These are phyloP conservation scores for Mastomys natalensis DNA, from an alignment of 2,113 vertebrate species.

Conservation along the genomic window DNA sequence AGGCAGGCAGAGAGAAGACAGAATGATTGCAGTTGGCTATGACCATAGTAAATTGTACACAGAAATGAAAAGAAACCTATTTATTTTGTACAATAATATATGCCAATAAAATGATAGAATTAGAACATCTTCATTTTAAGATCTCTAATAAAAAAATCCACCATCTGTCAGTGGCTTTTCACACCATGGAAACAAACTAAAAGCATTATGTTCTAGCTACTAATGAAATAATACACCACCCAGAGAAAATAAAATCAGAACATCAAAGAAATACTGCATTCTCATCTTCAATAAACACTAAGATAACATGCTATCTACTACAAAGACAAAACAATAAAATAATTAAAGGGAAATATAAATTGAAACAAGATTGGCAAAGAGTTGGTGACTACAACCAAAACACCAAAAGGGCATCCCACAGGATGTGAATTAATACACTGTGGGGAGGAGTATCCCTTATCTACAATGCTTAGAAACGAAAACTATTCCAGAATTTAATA, in stretches of 20 bases:
- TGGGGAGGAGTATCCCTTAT: not conserved
- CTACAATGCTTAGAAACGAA: not conserved
- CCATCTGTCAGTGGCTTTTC: constrained; percentile 40
- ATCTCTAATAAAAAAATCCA: constrained; percentile 46
- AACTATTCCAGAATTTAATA: not conserved
- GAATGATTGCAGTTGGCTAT: not conserved
- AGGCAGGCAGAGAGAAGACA: not conserved
- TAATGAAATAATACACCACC: not conserved
- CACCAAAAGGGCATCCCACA: not conserved
- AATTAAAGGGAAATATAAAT: not conserved
- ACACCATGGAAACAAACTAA: constrained; percentile 26
- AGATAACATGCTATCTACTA: not conserved
- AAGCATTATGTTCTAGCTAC: constrained; percentile 21
- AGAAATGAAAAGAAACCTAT: not conserved
- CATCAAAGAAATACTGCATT: not conserved
- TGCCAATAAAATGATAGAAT: constrained; percentile 32
- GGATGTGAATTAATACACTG: not conserved
- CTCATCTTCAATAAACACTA: not conserved
- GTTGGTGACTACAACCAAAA: not conserved
- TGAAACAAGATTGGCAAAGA: not conserved
- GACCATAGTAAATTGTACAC: not conserved
- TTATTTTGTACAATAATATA: constrained; percentile 12
- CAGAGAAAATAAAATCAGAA: not conserved
- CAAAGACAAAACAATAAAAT: not conserved
- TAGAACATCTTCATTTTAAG: constrained; percentile 61